Base-by-base conservation (phyloP, 2,113 vertebrate genomes). In the Halichoerus grypus region DNA sequence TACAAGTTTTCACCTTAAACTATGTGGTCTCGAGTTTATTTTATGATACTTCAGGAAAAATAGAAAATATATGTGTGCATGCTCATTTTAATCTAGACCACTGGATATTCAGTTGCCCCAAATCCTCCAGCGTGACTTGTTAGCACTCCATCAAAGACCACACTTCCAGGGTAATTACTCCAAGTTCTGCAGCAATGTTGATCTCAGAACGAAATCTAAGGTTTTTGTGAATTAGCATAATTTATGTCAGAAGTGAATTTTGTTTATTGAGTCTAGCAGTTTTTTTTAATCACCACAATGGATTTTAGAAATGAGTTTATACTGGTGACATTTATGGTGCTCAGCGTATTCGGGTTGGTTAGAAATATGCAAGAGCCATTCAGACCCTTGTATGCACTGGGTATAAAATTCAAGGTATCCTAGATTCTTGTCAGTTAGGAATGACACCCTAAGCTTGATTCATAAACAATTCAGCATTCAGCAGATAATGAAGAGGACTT, bases 241-340 rank as follows among this genome's bases (percentile, higher is more conserved):
- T 19, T 81, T 8, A 90, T 87, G 12, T 59, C 49, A 95, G 79
- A 90, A 94, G 55, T 94, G 19, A 82, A 59, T 77, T 95, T 93
- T 86, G 83, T 86, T 93, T 93, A 89, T 69, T 67, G 55, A 82
- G 4, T 42, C 14, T 82, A 72, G 15, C 36, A 88, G 39, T 85
- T 97, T 98, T 97, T 72, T 24, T 88, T 90, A 91, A 65, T 88
- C 63, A 59, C 63, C 36, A 46, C 71, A 85, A 53, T 86, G 36
- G 67, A 82, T 88, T 96, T 98, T 53, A 91, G 33, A 96, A 91
- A 96, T 93, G 46, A n/a, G 26, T 59, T 84, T 82, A 85, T 59
- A 16, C 3, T 72, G 31, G 9, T 76, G n/a, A 89, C 14, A 21
- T 42, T 91, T 81, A 69, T 59, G 72, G 51, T 93, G 28, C 18